phyloP scores from a whole-genome alignment of 1,140 invertebrate genomes.

The Anoplophora glabripennis region DNA sequence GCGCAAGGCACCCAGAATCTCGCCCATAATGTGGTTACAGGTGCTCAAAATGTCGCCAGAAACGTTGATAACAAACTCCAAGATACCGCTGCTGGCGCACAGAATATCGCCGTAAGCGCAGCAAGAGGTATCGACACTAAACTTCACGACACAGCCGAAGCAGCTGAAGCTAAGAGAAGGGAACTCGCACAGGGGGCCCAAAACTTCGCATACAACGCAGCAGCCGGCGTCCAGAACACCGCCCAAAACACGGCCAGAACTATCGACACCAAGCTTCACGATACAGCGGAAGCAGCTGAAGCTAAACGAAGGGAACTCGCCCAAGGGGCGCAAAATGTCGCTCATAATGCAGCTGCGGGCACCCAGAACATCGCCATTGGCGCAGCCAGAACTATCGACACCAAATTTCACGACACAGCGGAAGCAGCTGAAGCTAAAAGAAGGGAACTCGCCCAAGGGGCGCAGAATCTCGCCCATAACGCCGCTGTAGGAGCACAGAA shows the following conservation, averaged over 20 bases:
- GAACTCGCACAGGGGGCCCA: conserved; percentile 1
- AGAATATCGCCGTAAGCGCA: background rate
- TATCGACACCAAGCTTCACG: conserved; percentile 1
- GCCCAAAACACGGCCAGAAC: conserved; percentile 5
- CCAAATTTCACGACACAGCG: conserved; percentile 1
- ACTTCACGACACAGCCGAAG: background rate
- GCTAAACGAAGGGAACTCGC: background rate
- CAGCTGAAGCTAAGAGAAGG: conserved; percentile 5
- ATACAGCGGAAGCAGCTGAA: conserved; percentile 3
- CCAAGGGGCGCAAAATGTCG: background rate
- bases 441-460: background rate
- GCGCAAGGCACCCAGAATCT: background rate
- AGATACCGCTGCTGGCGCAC: background rate
- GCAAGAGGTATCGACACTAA: conserved; percentile 2
- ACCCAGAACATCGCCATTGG: background rate
- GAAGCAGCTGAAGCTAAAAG: conserved; percentile 1
- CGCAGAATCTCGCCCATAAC: conserved; percentile 1
- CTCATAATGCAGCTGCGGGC: background rate
- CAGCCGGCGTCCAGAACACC: conserved; percentile 12
- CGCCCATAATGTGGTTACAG: too few relatives aligned
- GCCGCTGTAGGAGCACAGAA: background rate
- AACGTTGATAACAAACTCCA: background rate
- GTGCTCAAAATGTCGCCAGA: background rate
- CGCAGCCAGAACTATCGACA: background rate
- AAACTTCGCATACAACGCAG: background rate